These are phyloP conservation scores for Noctuana brunneofusca DNA, from an alignment of 2,888 invertebrate species.

Conservation along the genomic window DNA sequence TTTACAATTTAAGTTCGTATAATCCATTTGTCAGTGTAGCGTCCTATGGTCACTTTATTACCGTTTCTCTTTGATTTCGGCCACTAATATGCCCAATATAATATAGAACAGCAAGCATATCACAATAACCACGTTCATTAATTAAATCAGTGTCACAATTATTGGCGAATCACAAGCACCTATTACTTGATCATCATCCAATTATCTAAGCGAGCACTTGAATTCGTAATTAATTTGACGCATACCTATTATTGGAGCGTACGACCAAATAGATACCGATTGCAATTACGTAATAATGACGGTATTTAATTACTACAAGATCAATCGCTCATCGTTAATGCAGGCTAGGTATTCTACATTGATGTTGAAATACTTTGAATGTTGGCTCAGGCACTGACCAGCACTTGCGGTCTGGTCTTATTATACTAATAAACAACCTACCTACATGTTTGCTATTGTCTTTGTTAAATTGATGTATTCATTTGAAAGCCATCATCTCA, in stretches of 20 bases:
- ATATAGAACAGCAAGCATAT: too few relatives aligned
- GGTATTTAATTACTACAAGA: not conserved
- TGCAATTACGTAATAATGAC: not conserved
- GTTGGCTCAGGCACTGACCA: too few relatives aligned
- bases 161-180: constrained; percentile 46
- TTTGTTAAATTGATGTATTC: not conserved
- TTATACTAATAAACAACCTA: too few relatives aligned
- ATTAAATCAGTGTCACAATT: constrained; percentile 43
- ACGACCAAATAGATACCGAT: constrained; percentile 4
- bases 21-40: constrained; percentile 19
- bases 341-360: too few relatives aligned
- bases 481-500: constrained; percentile 2
- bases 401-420: too few relatives aligned
- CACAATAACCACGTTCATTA: constrained; percentile 6
- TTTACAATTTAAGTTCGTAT: constrained; percentile 8
- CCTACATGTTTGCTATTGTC: too few relatives aligned
- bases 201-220: constrained; percentile 50
- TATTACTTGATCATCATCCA: constrained; percentile 52
- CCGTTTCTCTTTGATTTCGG: constrained; percentile 43
- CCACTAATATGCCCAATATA: constrained; percentile 40
- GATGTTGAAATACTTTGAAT: too few relatives aligned
- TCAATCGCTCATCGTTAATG: not conserved
- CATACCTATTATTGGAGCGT: constrained; percentile 32
- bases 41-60: constrained; percentile 38
- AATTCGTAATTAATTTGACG: constrained; percentile 50